These are phyloP conservation scores for Anthoscopus minutus DNA, from an alignment of 2,113 vertebrate genomes.

Conservation along the genomic window DNA sequence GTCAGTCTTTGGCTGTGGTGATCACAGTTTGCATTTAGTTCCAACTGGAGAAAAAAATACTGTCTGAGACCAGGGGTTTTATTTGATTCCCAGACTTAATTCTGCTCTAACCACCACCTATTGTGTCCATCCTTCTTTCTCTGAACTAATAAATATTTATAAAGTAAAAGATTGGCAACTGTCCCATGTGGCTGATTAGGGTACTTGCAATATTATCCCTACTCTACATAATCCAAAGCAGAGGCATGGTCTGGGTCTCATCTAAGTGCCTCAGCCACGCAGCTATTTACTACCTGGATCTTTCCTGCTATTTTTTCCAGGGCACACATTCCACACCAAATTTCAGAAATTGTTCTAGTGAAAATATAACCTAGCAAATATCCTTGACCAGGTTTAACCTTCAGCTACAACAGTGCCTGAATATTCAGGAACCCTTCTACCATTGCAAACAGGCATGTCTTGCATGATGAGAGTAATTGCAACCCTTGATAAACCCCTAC, in stretches of 20 bases:
- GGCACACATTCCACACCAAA: neutral
- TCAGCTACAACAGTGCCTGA: neutral
- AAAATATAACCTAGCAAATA: neutral
- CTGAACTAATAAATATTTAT: neutral
- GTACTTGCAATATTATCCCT: neutral
- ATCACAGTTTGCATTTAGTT: neutral
- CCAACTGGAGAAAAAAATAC: neutral
- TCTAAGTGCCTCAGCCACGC: neutral
- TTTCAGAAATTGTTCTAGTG: neutral
- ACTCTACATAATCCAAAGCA: neutral
- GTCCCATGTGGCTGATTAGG: neutral
- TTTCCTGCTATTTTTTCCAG: neutral
- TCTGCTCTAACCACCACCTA: neutral
- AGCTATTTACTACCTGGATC: neutral
- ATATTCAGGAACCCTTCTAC: neutral
- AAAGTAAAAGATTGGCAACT: neutral
- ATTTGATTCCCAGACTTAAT: neutral
- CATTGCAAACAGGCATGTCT: neutral
- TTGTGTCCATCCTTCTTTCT: neutral
- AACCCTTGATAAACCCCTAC: neutral
- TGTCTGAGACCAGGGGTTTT: neutral
- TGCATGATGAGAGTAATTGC: neutral
- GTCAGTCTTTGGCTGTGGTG: neutral
- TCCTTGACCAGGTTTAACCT: neutral
- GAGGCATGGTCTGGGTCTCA: neutral